Conservation (phyloP, 2,888 invertebrate genomes). For the Aelia acuminata region DNA sequence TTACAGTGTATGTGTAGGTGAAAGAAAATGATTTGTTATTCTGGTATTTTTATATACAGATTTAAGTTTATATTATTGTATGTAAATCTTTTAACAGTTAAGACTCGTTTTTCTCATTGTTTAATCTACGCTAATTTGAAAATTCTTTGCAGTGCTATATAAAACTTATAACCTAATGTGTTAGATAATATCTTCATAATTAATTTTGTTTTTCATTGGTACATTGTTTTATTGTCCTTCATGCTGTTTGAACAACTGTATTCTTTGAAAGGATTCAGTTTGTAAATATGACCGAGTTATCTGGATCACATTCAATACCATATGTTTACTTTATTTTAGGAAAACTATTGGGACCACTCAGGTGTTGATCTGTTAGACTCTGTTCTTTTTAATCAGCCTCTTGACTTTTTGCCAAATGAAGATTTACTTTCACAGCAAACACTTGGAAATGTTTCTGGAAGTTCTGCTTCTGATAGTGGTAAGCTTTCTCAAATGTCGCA, state of each 20-base stretch:
- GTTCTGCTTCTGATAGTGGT: conserved; percentile 79
- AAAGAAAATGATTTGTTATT: not conserved
- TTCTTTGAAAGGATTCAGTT: not conserved
- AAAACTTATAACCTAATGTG: not conserved
- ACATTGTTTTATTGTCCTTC: not conserved
- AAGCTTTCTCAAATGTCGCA: conserved; percentile 53
- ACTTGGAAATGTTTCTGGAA: conserved; percentile 71
- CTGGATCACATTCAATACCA: conserved; percentile 8
- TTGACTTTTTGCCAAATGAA: conserved; percentile 65
- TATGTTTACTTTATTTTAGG: conserved; percentile 54
- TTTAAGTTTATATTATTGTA: not conserved
- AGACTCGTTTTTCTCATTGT: not conserved
- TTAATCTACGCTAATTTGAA: not conserved
- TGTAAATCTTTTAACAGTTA: not conserved
- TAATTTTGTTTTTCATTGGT: not conserved
- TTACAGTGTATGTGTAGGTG: not conserved
- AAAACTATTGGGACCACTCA: conserved; percentile 70
- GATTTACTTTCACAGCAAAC: conserved; percentile 67
- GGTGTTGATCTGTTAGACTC: conserved; percentile 79
- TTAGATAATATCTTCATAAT: not conserved
- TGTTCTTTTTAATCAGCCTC: conserved; percentile 72
- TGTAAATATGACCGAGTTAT: not conserved
- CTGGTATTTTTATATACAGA: not conserved
- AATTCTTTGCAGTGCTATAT: not conserved
- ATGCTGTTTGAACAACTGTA: conserved; percentile 10